Conservation (phyloP, 2,113 vertebrate genomes). For the Platycercus adscitus region DNA sequence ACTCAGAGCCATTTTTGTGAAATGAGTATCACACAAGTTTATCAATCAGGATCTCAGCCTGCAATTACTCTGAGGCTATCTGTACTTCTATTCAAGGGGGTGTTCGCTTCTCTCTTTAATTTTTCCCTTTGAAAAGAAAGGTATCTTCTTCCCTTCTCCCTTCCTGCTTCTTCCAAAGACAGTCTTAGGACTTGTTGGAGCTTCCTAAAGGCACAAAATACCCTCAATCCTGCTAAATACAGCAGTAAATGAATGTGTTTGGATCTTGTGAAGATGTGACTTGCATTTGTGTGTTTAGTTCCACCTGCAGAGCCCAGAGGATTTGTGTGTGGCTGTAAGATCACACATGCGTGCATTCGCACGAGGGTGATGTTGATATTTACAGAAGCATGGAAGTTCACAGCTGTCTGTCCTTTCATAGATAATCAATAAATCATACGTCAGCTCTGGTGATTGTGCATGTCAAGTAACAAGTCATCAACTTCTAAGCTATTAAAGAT, state of each 20-base stretch:
- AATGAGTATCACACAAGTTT: not conserved
- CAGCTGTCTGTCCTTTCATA: not conserved
- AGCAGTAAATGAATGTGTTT: not conserved
- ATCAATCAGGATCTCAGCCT: not conserved
- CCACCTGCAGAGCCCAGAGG: not conserved
- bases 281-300: not conserved
- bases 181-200: not conserved
- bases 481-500: not conserved
- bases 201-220: not conserved
- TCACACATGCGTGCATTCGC: not conserved
- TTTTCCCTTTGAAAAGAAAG: not conserved
- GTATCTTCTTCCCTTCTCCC: not conserved
- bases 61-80: not conserved
- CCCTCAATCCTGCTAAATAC: not conserved
- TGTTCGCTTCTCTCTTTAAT: not conserved
- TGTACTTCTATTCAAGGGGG: not conserved
- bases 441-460: conserved; percentile 19
- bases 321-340: not conserved
- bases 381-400: conserved; percentile 3
- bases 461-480: not conserved
- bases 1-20: not conserved
- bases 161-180: not conserved
- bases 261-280: not conserved
- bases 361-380: not conserved
- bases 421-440: conserved; percentile 31